Evolutionary conservation across 2,113 vertebrate genomes (phyloP).

Genomic region (Butorides virescens): DNA sequence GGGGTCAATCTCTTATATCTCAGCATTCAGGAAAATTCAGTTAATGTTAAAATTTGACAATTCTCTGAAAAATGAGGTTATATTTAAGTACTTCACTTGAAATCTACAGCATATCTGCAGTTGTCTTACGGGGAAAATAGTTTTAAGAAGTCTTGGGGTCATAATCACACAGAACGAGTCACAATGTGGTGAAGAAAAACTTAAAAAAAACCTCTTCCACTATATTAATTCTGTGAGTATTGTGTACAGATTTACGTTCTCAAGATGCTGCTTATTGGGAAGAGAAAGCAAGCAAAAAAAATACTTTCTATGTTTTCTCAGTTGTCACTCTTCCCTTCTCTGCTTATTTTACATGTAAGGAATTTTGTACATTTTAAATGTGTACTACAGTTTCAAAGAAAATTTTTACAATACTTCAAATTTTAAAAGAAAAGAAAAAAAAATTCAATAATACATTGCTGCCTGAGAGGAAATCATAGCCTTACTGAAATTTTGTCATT

Average conservation of each 20-base stretch:
- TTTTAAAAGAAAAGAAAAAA: background rate
- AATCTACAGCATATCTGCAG: background rate
- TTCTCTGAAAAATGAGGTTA: background rate
- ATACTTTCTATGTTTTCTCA: background rate
- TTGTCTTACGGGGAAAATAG: background rate
- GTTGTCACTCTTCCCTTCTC: background rate
- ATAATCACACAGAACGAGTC: background rate
- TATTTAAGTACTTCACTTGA: background rate
- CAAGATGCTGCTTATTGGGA: background rate
- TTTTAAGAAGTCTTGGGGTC: slow-evolving; percentile 10
- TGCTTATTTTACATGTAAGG: background rate
- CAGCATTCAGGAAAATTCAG: background rate
- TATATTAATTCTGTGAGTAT: background rate
- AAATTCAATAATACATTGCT: background rate
- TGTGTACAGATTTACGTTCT: background rate
- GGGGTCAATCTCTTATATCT: slow-evolving; percentile 10
- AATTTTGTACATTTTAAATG: background rate
- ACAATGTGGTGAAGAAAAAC: background rate
- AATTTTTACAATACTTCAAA: background rate
- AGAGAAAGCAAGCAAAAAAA: background rate
- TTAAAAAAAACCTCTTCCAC: background rate
- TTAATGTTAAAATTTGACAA: slow-evolving; percentile 11
- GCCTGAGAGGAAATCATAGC: background rate
- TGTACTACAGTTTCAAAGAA: background rate
- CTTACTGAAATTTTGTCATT: background rate